Evolutionary conservation across 2,113 vertebrate species (phyloP).

Genomic region (Gnathonemus echidnorhynchus): DNA sequence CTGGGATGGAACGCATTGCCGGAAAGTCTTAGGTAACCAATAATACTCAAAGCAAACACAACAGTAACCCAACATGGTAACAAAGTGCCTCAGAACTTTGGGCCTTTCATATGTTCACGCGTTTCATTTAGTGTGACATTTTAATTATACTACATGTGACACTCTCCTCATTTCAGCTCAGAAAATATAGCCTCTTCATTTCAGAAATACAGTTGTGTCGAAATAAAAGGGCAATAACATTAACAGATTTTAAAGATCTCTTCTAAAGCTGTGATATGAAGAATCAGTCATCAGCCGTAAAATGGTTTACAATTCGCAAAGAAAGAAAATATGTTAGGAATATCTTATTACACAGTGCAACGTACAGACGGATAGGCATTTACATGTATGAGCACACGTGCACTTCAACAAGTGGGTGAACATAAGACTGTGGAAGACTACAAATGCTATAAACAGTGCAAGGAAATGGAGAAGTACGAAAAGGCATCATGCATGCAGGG

Average conservation of each 20-base stretch:
- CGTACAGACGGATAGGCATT: neutral
- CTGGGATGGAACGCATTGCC: neutral
- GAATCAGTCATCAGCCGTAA: slow-evolving; percentile 24
- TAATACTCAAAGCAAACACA: neutral
- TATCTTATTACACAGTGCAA: neutral
- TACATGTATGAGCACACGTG: neutral
- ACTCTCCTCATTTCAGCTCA: neutral
- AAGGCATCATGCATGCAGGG: neutral
- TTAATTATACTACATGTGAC: slow-evolving; percentile 17
- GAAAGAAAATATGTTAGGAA: neutral
- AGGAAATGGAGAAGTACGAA: neutral
- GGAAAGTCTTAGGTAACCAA: neutral
- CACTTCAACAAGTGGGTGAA: neutral
- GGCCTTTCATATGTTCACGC: neutral
- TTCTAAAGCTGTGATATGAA: slow-evolving; percentile 34
- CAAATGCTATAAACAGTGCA: neutral
- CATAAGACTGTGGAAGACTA: neutral
- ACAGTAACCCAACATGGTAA: neutral
- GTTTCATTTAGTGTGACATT: slow-evolving; percentile 26
- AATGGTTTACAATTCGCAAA: neutral
- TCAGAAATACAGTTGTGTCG: slow-evolving; percentile 30
- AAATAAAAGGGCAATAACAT: slow-evolving; percentile 38
- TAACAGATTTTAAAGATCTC: slow-evolving; percentile 46
- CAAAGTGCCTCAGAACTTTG: neutral
- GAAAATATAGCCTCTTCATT: slow-evolving; percentile 40